A percentile compares a stretch with the other conserved stretches of the same genome.
Evolutionary conservation across 2,113 vertebrate genomes (phyloP).

Genomic region (Mustela lutreola): DNA sequence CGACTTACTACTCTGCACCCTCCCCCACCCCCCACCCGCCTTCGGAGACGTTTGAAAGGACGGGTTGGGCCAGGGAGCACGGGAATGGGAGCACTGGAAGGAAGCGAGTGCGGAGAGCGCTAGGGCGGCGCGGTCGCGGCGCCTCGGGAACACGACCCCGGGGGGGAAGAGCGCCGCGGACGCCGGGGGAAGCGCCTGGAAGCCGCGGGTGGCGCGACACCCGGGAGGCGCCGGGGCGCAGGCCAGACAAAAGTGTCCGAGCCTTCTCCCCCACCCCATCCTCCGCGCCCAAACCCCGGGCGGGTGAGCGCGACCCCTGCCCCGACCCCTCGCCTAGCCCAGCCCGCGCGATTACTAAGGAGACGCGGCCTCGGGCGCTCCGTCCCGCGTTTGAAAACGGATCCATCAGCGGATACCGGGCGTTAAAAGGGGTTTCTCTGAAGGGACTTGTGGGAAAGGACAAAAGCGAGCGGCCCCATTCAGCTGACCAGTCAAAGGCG

Average conservation of each 20-base stretch:
- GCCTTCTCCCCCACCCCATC: neutral
- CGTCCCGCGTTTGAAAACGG: constrained; percentile 89
- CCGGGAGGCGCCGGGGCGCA: neutral
- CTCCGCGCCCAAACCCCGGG: constrained; percentile 42
- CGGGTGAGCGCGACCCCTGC: constrained; percentile 78
- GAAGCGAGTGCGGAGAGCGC: rapidly evolving
- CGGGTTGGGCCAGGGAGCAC: neutral
- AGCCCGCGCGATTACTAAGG: constrained; percentile 89
- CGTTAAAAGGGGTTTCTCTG: constrained; percentile 87
- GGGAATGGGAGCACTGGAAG: neutral
- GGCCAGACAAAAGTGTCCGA: constrained; percentile 45
- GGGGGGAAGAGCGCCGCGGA: neutral
- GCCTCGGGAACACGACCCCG: neutral
- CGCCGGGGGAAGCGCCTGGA: neutral
- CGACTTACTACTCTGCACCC: neutral
- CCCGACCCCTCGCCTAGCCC: constrained; percentile 84
- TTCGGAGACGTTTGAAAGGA: neutral
- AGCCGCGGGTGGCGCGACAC: neutral
- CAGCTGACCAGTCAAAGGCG: constrained; percentile 90
- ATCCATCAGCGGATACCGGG: constrained; percentile 89
- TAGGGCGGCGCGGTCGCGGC: neutral
- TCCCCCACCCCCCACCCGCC: too few species aligned
- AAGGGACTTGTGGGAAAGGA: constrained; percentile 88
- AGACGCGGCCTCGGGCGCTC: constrained; percentile 86
- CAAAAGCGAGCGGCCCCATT: constrained; percentile 89